Conservation (phyloP, 2,888 invertebrate genomes). For the Monopis laevigella region DNA sequence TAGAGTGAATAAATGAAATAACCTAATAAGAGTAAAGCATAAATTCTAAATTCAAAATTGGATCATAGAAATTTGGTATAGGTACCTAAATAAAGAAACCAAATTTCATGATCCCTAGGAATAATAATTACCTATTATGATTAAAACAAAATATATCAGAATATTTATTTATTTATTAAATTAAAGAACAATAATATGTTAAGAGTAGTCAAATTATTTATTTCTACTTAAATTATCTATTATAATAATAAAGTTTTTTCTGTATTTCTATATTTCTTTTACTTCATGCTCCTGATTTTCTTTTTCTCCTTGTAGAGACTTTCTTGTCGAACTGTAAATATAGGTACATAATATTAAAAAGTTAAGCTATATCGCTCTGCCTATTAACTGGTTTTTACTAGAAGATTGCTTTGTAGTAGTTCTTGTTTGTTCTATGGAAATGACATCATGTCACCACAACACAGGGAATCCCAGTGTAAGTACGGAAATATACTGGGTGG, state of each 20-base stretch:
- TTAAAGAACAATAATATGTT: slow-evolving; percentile 51
- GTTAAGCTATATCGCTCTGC: no score
- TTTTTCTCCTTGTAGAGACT: slow-evolving; percentile 72
- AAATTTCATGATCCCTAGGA: slow-evolving; percentile 28
- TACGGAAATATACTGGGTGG: no score
- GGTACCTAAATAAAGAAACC: neutral
- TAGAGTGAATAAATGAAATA: slow-evolving; percentile 6
- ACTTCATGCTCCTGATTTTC: slow-evolving; percentile 75
- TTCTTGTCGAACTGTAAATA: slow-evolving; percentile 72
- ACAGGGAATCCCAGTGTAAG: no score
- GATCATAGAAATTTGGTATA: neutral
- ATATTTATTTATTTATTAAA: slow-evolving; percentile 47
- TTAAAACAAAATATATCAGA: slow-evolving; percentile 45
- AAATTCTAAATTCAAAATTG: slow-evolving; percentile 56
- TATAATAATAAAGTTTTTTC: slow-evolving; percentile 18
- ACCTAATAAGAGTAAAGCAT: slow-evolving; percentile 49
- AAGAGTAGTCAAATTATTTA: slow-evolving; percentile 31
- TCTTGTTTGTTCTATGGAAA: no score
- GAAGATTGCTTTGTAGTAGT: no score
- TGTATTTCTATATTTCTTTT: slow-evolving; percentile 21
- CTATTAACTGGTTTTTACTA: no score
- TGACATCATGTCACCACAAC: no score
- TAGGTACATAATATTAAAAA: slow-evolving; percentile 16
- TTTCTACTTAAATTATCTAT: slow-evolving; percentile 26
- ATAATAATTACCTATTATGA: slow-evolving; percentile 25